phyloP scores from a whole-genome alignment of 2,888 invertebrate genomes.

The Eueremaeus valkanovi region DNA sequence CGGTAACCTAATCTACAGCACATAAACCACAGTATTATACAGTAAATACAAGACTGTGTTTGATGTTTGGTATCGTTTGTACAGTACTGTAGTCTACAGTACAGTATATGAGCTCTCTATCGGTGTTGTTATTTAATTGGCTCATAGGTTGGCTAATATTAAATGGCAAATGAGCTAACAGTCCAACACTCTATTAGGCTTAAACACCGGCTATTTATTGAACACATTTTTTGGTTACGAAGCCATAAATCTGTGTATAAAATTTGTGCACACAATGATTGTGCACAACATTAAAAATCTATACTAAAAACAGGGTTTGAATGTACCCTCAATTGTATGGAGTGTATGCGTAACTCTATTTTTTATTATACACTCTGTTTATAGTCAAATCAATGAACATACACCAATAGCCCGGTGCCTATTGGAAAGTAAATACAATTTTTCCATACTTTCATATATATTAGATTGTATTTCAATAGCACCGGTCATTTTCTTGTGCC shows the following conservation, averaged over 20 bases:
- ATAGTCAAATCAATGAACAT: conserved; percentile 5
- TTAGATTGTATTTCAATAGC: neutral
- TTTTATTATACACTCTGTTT: neutral
- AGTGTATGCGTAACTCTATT: conserved; percentile 29
- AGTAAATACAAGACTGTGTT: neutral
- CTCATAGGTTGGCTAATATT: neutral
- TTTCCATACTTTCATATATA: neutral
- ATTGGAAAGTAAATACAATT: too few species aligned
- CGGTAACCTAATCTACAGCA: conserved; percentile 18
- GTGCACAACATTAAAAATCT: too few species aligned
- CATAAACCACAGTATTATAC: neutral
- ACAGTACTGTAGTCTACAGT: too few species aligned
- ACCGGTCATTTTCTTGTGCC: conserved; percentile 14
- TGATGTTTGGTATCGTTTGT: too few species aligned
- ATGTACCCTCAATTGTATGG: neutral
- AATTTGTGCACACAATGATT: too few species aligned
- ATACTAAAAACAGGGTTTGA: neutral
- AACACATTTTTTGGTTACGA: too few species aligned
- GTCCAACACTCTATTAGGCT: neutral
- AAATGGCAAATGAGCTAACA: neutral
- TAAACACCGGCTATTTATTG: neutral
- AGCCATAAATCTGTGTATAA: too few species aligned
- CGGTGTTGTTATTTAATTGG: conserved; percentile 11
- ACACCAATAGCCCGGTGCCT: too few species aligned
- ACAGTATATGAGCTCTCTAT: conserved; percentile 6